Evolutionary conservation across 1,140 invertebrate genomes (phyloP).

Genomic region (Eurosta solidaginis): DNA sequence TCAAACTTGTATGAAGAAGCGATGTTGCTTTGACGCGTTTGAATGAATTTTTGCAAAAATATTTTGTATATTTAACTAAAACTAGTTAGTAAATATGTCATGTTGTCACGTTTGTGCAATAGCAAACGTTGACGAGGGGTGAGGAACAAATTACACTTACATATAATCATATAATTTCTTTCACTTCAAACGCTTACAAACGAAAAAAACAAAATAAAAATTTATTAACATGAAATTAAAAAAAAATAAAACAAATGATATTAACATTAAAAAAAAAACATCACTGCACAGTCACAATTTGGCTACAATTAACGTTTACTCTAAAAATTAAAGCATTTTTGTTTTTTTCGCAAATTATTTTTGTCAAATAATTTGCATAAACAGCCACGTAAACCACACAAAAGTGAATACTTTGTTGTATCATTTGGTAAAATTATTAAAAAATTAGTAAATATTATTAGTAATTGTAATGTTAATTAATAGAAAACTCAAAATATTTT

Average conservation of each 20-base stretch:
- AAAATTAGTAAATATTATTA: too few relatives aligned
- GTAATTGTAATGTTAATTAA: conserved; percentile 18
- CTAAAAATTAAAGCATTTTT: conserved; percentile 1
- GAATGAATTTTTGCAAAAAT: not conserved
- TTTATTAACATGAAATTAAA: not conserved
- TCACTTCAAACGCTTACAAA: not conserved
- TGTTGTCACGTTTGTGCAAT: not conserved
- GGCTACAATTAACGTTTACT: not conserved
- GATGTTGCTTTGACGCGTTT: too few relatives aligned
- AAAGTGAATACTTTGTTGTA: not conserved
- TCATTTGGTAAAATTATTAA: not conserved
- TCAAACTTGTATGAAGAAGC: too few relatives aligned
- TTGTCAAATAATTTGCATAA: not conserved
- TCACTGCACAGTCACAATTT: not conserved
- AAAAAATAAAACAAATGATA: not conserved
- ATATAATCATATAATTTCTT: too few relatives aligned
- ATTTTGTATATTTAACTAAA: not conserved
- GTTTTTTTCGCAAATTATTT: not conserved
- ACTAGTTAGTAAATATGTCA: conserved; percentile 5
- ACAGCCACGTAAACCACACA: conserved; percentile 24
- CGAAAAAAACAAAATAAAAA: not conserved
- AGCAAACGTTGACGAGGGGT: not conserved
- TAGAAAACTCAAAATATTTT: not conserved
- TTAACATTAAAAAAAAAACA: not conserved
- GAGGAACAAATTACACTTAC: not conserved